Evolutionary conservation across 2,797 vertebrate genomes (phyloP).

Genomic region (Acrocephalus scirpaceus): DNA sequence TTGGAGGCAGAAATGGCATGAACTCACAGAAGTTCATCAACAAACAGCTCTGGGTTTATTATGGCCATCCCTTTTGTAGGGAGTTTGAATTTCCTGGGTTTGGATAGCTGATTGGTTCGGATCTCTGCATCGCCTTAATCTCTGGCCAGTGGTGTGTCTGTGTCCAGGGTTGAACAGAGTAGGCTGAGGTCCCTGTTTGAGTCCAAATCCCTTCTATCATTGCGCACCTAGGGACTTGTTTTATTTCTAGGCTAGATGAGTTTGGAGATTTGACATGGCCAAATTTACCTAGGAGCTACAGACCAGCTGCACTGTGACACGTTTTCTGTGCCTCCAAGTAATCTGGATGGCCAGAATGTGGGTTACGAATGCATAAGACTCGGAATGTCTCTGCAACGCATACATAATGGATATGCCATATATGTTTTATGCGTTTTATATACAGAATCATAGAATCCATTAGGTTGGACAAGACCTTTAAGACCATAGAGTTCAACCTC

Average conservation of each 20-base stretch:
- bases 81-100: not conserved
- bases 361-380: not conserved
- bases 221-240: not conserved
- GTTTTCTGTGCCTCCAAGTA: not conserved
- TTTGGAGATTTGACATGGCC: not conserved
- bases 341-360: not conserved
- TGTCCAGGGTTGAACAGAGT: not conserved
- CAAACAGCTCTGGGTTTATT: not conserved
- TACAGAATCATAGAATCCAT: too few relatives aligned
- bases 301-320: not conserved
- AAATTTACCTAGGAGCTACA: not conserved
- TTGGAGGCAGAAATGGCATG: not conserved
- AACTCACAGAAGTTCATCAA: not conserved
- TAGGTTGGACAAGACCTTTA: not conserved
- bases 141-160: not conserved
- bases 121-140: not conserved
- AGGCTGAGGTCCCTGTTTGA: not conserved
- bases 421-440: too few relatives aligned
- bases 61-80: not conserved
- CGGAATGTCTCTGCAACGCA: not conserved
- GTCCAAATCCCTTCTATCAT: not conserved
- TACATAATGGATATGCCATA: not conserved
- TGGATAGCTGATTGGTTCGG: not conserved
- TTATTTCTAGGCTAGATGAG: not conserved
- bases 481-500: not conserved